Percentiles rank a stretch among this genome's conserved stretches.
These are phyloP conservation scores for Diarsia dahlii DNA, from an alignment of 2,888 invertebrate species.

Conservation along the genomic window DNA sequence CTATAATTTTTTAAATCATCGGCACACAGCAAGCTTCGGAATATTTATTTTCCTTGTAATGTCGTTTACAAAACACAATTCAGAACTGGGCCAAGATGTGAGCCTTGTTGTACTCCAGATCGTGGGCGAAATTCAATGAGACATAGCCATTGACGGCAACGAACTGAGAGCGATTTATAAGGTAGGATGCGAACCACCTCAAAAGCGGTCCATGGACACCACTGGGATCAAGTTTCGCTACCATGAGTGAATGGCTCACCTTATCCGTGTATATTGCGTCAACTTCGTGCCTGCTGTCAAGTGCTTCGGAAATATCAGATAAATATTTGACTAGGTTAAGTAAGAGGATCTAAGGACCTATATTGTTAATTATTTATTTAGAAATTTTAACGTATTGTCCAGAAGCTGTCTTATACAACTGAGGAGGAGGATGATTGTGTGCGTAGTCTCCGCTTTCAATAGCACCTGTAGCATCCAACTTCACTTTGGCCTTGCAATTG, in stretches of 20 bases:
- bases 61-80: no score
- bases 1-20: no score
- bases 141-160: no score
- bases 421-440: slow-evolving; percentile 19
- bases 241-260: background rate
- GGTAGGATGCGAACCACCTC: background rate
- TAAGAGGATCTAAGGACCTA: no score
- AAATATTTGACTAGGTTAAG: no score
- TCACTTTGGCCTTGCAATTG: slow-evolving; percentile 55
- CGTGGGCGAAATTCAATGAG: no score
- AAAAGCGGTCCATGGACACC: background rate
- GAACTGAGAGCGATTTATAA: background rate
- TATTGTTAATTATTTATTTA: background rate
- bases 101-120: no score
- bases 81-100: no score
- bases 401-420: background rate
- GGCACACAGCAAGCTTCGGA: no score
- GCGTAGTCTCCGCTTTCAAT: background rate
- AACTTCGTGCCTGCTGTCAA: background rate
- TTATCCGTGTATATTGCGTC: background rate
- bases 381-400: slow-evolving; percentile 8
- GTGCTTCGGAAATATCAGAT: background rate
- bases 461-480: slow-evolving; percentile 34
- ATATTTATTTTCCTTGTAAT: no score
- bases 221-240: background rate